Conservation (phyloP, 2,888 invertebrate species). For the Leptopilina myrica region DNA sequence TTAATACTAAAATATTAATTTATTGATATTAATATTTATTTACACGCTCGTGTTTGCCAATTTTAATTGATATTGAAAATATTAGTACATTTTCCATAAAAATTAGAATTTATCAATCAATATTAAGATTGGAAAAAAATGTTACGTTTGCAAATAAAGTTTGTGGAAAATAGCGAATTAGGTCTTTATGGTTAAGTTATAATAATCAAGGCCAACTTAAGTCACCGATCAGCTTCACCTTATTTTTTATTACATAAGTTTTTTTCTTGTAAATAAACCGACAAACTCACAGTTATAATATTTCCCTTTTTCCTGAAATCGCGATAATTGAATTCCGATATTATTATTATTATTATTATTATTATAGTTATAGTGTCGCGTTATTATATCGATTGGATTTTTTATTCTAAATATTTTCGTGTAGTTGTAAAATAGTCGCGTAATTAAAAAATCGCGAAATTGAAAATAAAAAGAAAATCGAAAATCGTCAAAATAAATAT, state of each 20-base stretch:
- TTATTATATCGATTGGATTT: conserved; percentile 43
- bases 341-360: no score
- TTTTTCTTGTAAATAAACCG: conserved; percentile 51
- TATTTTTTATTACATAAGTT: conserved; percentile 51
- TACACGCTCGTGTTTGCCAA: no score
- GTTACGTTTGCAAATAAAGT: no score
- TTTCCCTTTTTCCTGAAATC: conserved; percentile 56
- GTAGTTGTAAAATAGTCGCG: neutral
- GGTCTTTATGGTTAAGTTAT: conserved; percentile 47
- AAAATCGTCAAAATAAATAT: no score
- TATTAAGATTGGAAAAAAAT: no score
- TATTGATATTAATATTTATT: no score
- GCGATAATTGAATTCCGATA: conserved; percentile 57
- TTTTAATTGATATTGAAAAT: no score
- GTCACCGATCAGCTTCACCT: conserved; percentile 63
- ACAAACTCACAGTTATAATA: conserved; percentile 53
- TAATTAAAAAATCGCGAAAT: conserved; percentile 36
- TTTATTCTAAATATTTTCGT: neutral
- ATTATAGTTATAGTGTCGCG: conserved; percentile 29
- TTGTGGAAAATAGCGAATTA: conserved; percentile 41
- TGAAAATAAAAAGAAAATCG: conserved; percentile 47
- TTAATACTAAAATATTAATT: no score
- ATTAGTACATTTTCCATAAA: no score
- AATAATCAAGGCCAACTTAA: conserved; percentile 57
- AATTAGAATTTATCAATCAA: no score